phyloP scores from a whole-genome alignment of 2,797 vertebrate genomes.

The Phrynocephalus guinanensis region DNA sequence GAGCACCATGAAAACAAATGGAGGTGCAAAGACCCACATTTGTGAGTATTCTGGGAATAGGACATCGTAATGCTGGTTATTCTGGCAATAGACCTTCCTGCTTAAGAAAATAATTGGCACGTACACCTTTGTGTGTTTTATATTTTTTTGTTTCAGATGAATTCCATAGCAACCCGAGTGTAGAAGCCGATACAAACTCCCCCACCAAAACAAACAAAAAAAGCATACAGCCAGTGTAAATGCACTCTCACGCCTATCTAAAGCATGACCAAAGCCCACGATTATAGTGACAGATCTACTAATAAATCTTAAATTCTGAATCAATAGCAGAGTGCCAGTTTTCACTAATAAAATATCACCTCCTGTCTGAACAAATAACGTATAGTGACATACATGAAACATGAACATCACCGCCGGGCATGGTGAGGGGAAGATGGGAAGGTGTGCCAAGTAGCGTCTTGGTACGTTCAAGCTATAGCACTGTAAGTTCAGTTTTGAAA shows the following conservation, averaged over 20 bases:
- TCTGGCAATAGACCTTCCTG: not conserved
- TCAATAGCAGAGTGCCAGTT: not conserved
- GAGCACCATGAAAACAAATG: constrained; percentile 96
- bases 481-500: not conserved
- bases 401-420: not conserved
- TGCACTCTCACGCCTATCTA: not conserved
- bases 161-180: not conserved
- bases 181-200: not conserved
- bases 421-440: not conserved
- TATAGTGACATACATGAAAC: not conserved
- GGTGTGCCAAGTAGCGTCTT: not conserved
- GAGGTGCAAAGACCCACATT: constrained; percentile 90
- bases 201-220: not conserved
- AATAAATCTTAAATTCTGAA: not conserved
- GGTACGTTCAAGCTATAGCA: not conserved
- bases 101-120: not conserved
- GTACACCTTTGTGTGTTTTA: not conserved
- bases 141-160: not conserved
- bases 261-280: not conserved
- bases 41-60: constrained; percentile 82
- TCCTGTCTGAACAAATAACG: not conserved
- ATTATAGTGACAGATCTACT: not conserved
- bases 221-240: not conserved
- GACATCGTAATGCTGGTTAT: accelerated
- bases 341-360: not conserved